A percentile compares a stretch with the other conserved stretches of the same genome.
These are phyloP conservation scores for Cyanoliseus patagonus DNA, from an alignment of 2,113 vertebrate genomes.

Conservation along the genomic window DNA sequence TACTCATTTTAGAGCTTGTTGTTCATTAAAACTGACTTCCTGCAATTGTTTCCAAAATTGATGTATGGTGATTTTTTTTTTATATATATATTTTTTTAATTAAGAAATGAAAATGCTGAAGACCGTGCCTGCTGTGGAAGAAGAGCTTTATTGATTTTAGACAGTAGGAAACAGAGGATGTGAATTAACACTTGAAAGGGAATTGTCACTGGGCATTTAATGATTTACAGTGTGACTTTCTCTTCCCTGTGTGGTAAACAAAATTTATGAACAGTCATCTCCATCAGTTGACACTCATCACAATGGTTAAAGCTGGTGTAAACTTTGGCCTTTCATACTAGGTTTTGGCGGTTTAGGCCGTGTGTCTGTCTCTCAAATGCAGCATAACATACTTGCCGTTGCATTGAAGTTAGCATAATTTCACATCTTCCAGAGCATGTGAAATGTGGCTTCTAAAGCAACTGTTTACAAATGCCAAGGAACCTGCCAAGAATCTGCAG, in stretches of 20 bases:
- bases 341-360: not conserved
- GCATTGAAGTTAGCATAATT: not conserved
- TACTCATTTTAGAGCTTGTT: not conserved
- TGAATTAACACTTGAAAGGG: not conserved
- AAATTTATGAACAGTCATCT: not conserved
- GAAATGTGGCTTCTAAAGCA: not conserved
- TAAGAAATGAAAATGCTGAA: not conserved
- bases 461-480: not conserved
- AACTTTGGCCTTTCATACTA: not conserved
- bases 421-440: not conserved
- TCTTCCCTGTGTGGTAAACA: not conserved
- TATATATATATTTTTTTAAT: not conserved
- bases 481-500: not conserved
- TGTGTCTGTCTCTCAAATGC: not conserved
- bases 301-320: not conserved
- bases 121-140: not conserved
- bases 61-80: not conserved
- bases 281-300: not conserved
- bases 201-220: not conserved
- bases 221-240: not conserved
- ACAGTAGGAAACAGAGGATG: not conserved
- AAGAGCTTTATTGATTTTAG: not conserved
- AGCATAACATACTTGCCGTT: not conserved
- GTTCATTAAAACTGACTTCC: constrained; percentile 2
- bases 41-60: constrained; percentile 1